Evolutionary conservation across 2,888 invertebrate genomes (phyloP).

Genomic region (Acronicta alni): DNA sequence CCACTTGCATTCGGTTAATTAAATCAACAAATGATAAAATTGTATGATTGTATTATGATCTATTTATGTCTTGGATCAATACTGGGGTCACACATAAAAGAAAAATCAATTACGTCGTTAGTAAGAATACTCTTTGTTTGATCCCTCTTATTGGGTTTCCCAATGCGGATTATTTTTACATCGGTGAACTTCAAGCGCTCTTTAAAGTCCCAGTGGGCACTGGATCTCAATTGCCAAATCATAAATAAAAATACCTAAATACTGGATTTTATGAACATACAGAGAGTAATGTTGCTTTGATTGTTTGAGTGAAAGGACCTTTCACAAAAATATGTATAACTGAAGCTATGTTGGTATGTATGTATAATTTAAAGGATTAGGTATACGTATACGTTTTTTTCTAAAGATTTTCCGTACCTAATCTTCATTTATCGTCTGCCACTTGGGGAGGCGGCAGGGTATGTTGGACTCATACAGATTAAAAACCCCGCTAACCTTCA

Average conservation of each 20-base stretch:
- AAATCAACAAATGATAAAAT: no score
- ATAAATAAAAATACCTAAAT: conserved; percentile 11
- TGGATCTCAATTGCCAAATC: conserved; percentile 12
- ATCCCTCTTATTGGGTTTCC: conserved; percentile 24
- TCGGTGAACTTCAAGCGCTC: conserved; percentile 32
- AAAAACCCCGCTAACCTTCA: no score
- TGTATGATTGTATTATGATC: no score
- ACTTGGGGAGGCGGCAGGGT: no score
- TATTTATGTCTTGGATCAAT: background rate
- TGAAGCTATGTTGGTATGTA: background rate
- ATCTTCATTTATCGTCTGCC: no score
- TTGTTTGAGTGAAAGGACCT: background rate
- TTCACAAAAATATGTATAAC: background rate
- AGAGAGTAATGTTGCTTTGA: conserved; percentile 6
- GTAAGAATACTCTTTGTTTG: conserved; percentile 16
- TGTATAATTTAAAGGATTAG: no score
- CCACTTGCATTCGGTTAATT: no score
- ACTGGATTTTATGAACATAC: background rate
- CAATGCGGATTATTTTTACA: conserved; percentile 34
- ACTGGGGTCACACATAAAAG: conserved; percentile 7
- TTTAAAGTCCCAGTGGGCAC: conserved; percentile 11
- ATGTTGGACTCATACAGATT: no score
- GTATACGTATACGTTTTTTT: no score
- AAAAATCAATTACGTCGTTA: conserved; percentile 18
- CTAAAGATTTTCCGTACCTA: no score